Conservation (phyloP, 2,888 invertebrate species). For the Eupeodes luniger region DNA sequence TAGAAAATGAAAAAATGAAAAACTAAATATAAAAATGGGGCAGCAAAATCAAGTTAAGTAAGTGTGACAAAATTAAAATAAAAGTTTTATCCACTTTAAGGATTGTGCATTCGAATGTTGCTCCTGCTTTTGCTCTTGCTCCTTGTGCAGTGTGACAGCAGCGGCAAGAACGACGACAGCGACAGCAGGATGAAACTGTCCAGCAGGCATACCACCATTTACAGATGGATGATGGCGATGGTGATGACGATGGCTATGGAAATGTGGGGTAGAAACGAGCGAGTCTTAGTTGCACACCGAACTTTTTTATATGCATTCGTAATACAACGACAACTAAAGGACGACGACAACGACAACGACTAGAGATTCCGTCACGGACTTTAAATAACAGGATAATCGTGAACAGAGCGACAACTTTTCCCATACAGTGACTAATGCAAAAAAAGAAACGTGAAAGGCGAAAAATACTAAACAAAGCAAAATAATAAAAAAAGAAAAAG, state of each 20-base stretch:
- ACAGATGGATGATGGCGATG: slow-evolving; percentile 18
- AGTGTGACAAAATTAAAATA: slow-evolving; percentile 75
- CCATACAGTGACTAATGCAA: slow-evolving; percentile 53
- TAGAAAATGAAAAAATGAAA: background rate
- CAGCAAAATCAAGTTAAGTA: slow-evolving; percentile 70
- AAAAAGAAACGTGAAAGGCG: slow-evolving; percentile 25
- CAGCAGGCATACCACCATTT: slow-evolving; percentile 47
- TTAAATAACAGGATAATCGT: slow-evolving; percentile 76
- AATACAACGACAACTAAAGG: slow-evolving; percentile 9
- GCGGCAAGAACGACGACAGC: slow-evolving; percentile 40
- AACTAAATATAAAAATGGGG: slow-evolving; percentile 36
- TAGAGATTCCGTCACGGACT: slow-evolving; percentile 72
- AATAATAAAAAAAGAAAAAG: background rate
- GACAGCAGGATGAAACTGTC: slow-evolving; percentile 60
- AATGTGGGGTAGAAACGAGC: background rate
- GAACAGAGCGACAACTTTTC: slow-evolving; percentile 70
- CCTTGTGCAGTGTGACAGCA: slow-evolving; percentile 43
- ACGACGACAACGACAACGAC: slow-evolving; percentile 27
- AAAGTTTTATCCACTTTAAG: slow-evolving; percentile 74
- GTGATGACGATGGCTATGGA: background rate
- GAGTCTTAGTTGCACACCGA: slow-evolving; percentile 46
- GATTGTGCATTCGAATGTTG: slow-evolving; percentile 71
- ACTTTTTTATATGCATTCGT: slow-evolving; percentile 63
- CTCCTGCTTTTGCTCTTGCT: slow-evolving; percentile 2
- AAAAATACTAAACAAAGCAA: slow-evolving; percentile 28